Conservation (phyloP, 2,888 invertebrate species). For the Rhingia rostrata region DNA sequence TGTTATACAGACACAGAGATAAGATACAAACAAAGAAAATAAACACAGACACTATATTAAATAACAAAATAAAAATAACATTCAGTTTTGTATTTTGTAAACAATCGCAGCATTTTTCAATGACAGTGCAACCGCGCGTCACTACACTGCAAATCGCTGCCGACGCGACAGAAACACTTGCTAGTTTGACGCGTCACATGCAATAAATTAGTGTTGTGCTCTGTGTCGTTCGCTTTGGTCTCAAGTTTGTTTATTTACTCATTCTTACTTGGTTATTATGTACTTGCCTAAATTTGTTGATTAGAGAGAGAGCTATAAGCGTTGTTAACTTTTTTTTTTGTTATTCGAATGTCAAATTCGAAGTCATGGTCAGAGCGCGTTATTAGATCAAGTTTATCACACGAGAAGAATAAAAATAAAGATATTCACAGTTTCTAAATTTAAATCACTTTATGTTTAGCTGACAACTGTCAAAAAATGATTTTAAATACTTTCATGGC, state of each 20-base stretch:
- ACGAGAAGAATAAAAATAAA: background rate
- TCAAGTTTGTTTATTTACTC: slow-evolving; percentile 4
- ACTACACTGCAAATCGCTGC: slow-evolving; percentile 9
- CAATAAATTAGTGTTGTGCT: background rate
- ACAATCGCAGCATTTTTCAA: slow-evolving; percentile 6
- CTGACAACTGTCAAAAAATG: slow-evolving; percentile 1
- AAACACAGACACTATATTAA: slow-evolving; percentile 13
- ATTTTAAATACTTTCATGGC: background rate
- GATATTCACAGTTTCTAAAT: slow-evolving; percentile 37
- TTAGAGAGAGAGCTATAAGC: background rate
- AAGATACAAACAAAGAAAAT: slow-evolving; percentile 32
- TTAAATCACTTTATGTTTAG: slow-evolving; percentile 25
- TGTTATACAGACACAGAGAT: slow-evolving; percentile 20
- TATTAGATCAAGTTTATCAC: slow-evolving; percentile 44
- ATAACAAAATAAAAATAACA: slow-evolving; percentile 1
- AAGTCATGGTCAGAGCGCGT: slow-evolving; percentile 48
- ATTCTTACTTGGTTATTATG: slow-evolving; percentile 7
- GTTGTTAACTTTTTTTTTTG: slow-evolving; percentile 6
- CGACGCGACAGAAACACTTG: slow-evolving; percentile 28
- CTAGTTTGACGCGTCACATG: slow-evolving; percentile 30
- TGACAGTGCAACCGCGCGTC: slow-evolving; percentile 16
- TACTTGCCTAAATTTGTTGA: slow-evolving; percentile 6
- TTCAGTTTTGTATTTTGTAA: slow-evolving; percentile 20
- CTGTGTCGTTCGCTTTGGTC: background rate
- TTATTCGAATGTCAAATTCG: slow-evolving; percentile 47